A percentile compares a stretch with the other conserved stretches of the same genome.
Evolutionary conservation across 2,113 vertebrate species (phyloP).

Genomic region (Monopterus albus): DNA sequence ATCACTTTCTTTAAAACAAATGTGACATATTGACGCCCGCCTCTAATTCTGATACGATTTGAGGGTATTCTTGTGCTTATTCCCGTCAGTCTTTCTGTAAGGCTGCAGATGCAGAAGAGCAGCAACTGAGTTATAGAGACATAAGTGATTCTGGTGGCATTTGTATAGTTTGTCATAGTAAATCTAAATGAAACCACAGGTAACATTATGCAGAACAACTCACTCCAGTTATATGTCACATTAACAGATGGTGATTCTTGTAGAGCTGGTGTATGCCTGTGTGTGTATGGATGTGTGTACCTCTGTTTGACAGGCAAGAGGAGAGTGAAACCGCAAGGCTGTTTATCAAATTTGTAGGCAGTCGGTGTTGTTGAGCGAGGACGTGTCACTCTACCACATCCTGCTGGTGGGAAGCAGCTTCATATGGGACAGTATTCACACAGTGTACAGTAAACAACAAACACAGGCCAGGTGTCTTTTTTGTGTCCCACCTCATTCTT

Average conservation of each 20-base stretch:
- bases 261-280: conserved; percentile 43
- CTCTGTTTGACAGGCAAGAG: conserved; percentile 64
- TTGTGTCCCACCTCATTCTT: conserved; percentile 16
- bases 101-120: conserved; percentile 17
- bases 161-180: conserved; percentile 63
- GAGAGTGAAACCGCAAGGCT: conserved; percentile 74
- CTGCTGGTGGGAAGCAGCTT: conserved; percentile 72
- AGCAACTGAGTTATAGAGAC: conserved; percentile 42
- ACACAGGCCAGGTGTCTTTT: conserved; percentile 51
- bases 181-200: conserved; percentile 52
- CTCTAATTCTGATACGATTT: conserved; percentile 59
- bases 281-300: conserved; percentile 19
- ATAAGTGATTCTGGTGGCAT: conserved; percentile 54
- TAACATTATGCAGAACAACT: conserved; percentile 54
- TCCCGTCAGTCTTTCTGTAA: conserved; percentile 29
- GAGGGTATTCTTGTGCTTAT: conserved; percentile 44
- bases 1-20: conserved; percentile 56
- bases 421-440: conserved; percentile 66
- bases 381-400: conserved; percentile 75
- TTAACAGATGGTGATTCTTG: conserved; percentile 72
- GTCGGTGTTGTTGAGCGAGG: conserved; percentile 79
- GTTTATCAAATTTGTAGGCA: conserved; percentile 81
- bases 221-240: conserved; percentile 63
- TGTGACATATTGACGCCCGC: conserved; percentile 59
- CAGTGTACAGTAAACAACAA: conserved; percentile 73